These are phyloP conservation scores for Chymomyza costata DNA, from an alignment of 1,140 invertebrate genomes.

Conservation along the genomic window DNA sequence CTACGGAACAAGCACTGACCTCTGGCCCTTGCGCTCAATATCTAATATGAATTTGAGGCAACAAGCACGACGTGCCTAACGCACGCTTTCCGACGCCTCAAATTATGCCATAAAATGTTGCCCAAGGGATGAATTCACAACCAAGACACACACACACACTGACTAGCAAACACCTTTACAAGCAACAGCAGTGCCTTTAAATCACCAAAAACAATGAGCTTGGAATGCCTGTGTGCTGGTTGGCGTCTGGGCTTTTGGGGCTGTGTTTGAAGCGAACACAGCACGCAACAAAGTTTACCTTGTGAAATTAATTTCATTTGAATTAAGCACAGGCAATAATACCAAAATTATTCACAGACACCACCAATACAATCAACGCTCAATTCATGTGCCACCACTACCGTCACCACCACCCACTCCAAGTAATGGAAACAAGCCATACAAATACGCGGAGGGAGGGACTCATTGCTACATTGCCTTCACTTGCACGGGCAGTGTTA, in stretches of 20 bases:
- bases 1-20: constrained; percentile 37
- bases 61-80: no score
- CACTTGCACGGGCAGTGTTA: no score
- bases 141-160: no score
- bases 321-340: constrained; percentile 72
- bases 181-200: constrained; percentile 54
- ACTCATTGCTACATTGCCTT: no score
- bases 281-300: constrained; percentile 58
- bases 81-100: constrained; percentile 64
- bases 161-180: no score
- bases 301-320: constrained; percentile 70
- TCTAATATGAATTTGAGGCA: no score
- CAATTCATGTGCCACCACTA: constrained; percentile 9
- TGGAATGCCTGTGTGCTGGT: no score
- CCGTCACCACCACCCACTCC: not conserved
- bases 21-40: no score
- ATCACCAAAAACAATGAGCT: constrained; percentile 68
- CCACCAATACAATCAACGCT: constrained; percentile 55
- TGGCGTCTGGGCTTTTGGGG: no score
- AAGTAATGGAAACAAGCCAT: no score
- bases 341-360: constrained; percentile 70
- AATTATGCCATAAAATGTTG: constrained; percentile 71
- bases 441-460: no score
- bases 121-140: constrained; percentile 66
- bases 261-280: no score